Base-by-base conservation (phyloP, 2,888 invertebrate species). In the Cynaeus angustus region DNA sequence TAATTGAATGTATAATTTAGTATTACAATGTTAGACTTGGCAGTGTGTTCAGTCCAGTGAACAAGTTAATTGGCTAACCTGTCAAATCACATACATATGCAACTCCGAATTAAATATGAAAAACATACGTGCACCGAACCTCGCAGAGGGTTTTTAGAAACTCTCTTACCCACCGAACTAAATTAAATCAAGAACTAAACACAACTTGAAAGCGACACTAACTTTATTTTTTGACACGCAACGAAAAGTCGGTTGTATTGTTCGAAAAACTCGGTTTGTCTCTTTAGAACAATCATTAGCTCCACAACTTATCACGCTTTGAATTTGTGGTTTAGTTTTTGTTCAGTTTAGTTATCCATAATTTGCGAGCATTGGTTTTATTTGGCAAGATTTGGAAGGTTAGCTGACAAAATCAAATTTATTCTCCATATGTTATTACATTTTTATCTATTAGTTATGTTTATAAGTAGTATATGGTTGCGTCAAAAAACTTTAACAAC, bases 1-100 rank as follows among this genome's bases (percentile, higher is more conserved):
- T 13, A 55, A 55, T 10, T 37, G 38, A 41, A 55, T 55, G 55
- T 55, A 55, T 21, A 55, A 55, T 41, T 55, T 55, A 55, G 55
- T 21, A 37, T 38, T 38, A 37, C 12, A 33, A 33, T 33, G 33
- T 33, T 33, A 33, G 33, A 33, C 33, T 33, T 33, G 33, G 3
- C 33, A 7, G 33, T 33, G 33, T 33, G 33, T 33, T 33, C 33
- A 2, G n/a, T 6, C 33, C 33, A 33, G 33, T 33, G 33, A 33
- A 33, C 33, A 33, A 7, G 33, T 9, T 33, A 43, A 13, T 43
- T 43, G 13, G 43, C 13, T 13, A 43, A 43, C 43, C 13, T 43
- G 13, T 10, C 43, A 43, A 43, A 43, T 43, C 43, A 13, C 43
- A 43, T 12, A 13, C 43, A 43, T 33, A 33, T 33, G 33, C 33